A percentile compares a stretch with the other conserved stretches of the same genome.
phyloP scores from a whole-genome alignment of 1,140 invertebrate species.

The Lordiphosa mommai region DNA sequence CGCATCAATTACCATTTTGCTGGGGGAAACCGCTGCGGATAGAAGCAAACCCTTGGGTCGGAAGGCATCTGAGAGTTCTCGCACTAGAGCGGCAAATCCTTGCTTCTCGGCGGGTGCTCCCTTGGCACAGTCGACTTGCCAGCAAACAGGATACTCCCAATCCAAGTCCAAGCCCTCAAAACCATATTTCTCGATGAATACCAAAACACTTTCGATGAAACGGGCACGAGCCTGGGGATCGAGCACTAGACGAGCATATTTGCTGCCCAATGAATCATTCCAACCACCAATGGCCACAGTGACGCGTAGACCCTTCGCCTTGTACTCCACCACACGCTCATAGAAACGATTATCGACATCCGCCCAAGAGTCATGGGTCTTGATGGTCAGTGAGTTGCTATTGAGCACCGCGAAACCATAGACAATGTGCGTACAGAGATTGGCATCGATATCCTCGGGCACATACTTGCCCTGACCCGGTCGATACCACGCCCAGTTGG shows the following conservation, averaged over 20 bases:
- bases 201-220: conserved; percentile 87
- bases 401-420: conserved; percentile 87
- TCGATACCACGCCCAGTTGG: conserved; percentile 86
- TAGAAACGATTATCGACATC: conserved; percentile 89
- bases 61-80: conserved; percentile 87
- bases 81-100: conserved; percentile 86
- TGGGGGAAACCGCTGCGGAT: conserved; percentile 91
- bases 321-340: conserved; percentile 87
- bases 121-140: conserved; percentile 89
- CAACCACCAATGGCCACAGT: conserved; percentile 88
- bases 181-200: conserved; percentile 88
- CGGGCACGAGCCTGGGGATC: conserved; percentile 84
- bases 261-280: conserved; percentile 93
- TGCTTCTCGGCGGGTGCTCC: conserved; percentile 88
- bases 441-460: conserved; percentile 85
- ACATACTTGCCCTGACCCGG: conserved; percentile 83
- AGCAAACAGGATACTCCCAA: conserved; percentile 90
- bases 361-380: conserved; percentile 85
- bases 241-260: conserved; percentile 91
- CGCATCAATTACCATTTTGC: conserved; percentile 88
- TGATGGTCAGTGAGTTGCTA: conserved; percentile 82
- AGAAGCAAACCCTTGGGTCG: conserved; percentile 85
- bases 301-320: conserved; percentile 78
- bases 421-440: conserved; percentile 87
- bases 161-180: conserved; percentile 94